Evolutionary conservation across 1,140 invertebrate genomes (phyloP).

Genomic region (Apolygus lucorum): DNA sequence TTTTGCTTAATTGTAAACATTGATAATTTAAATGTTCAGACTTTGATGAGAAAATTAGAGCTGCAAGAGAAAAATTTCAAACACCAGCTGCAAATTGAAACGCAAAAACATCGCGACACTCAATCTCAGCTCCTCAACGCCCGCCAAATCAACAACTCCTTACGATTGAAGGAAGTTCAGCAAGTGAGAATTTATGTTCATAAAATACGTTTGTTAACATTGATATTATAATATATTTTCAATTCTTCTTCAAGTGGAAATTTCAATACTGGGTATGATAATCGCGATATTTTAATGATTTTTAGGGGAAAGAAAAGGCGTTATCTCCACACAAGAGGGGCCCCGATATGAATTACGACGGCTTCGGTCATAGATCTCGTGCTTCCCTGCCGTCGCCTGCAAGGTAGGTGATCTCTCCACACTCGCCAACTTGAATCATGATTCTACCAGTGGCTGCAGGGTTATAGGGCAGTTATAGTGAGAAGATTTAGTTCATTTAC

Average conservation of each 20-base stretch:
- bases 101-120: conserved; percentile 57
- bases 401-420: no score
- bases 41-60: conserved; percentile 47
- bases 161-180: conserved; percentile 42
- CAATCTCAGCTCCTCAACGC: conserved; percentile 55
- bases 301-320: not conserved
- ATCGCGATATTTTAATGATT: not conserved
- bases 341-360: not conserved
- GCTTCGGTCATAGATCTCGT: not conserved
- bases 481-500: no score
- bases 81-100: conserved; percentile 56
- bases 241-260: no score
- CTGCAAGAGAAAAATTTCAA: conserved; percentile 62
- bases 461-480: no score
- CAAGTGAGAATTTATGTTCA: no score
- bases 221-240: no score
- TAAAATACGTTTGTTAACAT: no score
- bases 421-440: no score
- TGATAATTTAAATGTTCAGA: not conserved
- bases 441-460: no score
- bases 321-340: not conserved
- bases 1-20: no score
- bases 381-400: not conserved
- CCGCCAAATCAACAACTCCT: conserved; percentile 45
- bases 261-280: no score